These are phyloP conservation scores for Spilarctia lutea DNA, from an alignment of 2,888 invertebrate genomes.

Conservation along the genomic window DNA sequence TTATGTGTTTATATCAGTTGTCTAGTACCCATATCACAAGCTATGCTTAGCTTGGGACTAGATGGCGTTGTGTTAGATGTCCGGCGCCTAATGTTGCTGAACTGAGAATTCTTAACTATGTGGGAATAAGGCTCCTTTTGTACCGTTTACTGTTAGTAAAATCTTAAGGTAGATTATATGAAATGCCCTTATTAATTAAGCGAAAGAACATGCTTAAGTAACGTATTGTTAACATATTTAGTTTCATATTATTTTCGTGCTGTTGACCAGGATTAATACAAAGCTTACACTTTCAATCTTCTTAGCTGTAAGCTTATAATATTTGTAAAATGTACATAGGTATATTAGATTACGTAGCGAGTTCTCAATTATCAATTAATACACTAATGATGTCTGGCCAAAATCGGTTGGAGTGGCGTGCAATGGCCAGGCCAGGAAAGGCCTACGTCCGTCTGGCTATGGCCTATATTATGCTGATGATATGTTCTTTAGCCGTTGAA, in stretches of 20 bases:
- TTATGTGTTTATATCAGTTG: too few species aligned
- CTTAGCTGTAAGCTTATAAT: not conserved
- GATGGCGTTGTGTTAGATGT: too few species aligned
- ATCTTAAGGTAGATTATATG: not conserved
- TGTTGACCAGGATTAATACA: not conserved
- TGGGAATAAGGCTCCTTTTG: not conserved
- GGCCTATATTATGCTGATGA: too few species aligned
- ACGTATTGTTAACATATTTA: not conserved
- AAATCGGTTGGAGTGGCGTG: too few species aligned
- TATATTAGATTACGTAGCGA: not conserved
- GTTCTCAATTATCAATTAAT: not conserved
- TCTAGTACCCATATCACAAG: too few species aligned
- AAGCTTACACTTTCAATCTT: not conserved
- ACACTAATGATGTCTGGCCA: too few species aligned
- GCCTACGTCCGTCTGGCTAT: too few species aligned
- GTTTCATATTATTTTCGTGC: not conserved
- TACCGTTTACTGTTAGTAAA: too few species aligned
- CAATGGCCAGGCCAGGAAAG: too few species aligned
- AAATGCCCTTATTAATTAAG: not conserved
- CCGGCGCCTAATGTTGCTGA: too few species aligned
- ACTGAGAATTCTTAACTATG: not conserved
- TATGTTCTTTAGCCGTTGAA: too few species aligned
- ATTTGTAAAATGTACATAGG: not conserved
- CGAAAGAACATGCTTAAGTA: not conserved
- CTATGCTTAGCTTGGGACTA: too few species aligned